A percentile compares a stretch with the other conserved stretches of the same genome.
Conservation (phyloP, 2,113 vertebrate genomes). For the Mesocricetus auratus region DNA sequence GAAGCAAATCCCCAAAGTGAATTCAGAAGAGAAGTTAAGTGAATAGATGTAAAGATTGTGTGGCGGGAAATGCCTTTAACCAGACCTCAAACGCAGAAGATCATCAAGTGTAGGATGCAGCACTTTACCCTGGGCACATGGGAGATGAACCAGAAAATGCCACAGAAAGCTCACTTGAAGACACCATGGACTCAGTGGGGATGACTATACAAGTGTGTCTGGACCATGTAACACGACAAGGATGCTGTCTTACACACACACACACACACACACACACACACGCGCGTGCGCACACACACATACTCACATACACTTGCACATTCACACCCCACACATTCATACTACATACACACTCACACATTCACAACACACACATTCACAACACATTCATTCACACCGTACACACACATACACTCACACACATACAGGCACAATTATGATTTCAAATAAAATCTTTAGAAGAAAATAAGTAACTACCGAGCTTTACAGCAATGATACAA, state of each 20-base stretch:
- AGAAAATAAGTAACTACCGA: background rate
- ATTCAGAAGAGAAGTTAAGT: background rate
- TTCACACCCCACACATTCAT: background rate
- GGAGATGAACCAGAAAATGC: conserved; percentile 3
- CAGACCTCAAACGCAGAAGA: background rate
- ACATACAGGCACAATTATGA: background rate
- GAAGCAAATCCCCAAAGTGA: background rate
- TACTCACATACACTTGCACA: too few relatives aligned
- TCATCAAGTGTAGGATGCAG: background rate
- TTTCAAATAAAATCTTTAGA: background rate
- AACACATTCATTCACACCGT: background rate
- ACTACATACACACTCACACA: background rate
- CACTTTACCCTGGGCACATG: background rate
- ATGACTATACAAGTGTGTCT: background rate
- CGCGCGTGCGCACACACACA: background rate
- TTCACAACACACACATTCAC: background rate
- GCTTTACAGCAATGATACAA: background rate
- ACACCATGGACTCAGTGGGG: background rate
- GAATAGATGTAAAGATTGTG: background rate
- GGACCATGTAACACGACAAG: background rate
- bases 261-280: background rate
- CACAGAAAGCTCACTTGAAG: background rate
- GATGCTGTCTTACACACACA: background rate
- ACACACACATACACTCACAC: background rate
- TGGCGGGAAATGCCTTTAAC: background rate